These are phyloP conservation scores for cattle (Bos taurus) DNA, from an alignment of 2,113 vertebrate genomes.

Conservation along the genomic window DNA sequence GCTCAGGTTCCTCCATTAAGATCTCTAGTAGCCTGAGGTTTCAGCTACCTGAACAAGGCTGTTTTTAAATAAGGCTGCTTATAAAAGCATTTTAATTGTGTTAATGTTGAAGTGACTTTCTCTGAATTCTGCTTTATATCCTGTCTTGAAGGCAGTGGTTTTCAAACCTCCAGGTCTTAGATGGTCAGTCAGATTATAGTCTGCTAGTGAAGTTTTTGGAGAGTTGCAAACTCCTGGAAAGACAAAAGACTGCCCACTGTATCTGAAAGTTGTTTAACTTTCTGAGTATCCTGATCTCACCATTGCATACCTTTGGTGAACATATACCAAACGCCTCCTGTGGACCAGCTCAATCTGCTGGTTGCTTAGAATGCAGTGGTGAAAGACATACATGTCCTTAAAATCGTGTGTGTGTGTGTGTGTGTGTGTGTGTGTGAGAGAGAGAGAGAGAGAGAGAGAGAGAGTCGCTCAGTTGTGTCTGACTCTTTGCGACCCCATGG, in stretches of 20 bases:
- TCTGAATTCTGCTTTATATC: background rate
- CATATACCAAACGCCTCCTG: background rate
- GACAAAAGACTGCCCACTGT: background rate
- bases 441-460: too few relatives aligned
- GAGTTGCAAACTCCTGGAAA: background rate
- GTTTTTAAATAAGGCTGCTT: background rate
- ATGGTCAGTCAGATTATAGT: background rate
- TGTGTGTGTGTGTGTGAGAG: too few relatives aligned
- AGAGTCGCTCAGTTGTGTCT: background rate
- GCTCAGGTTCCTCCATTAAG: background rate
- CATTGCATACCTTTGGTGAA: background rate
- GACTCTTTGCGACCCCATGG: background rate
- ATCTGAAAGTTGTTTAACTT: background rate
- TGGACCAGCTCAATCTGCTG: background rate
- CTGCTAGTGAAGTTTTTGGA: background rate
- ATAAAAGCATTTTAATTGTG: background rate
- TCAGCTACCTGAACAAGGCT: background rate
- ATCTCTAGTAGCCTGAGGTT: background rate
- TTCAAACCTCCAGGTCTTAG: background rate
- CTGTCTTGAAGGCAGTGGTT: background rate
- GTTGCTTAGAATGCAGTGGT: background rate
- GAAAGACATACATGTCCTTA: background rate
- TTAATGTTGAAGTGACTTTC: background rate
- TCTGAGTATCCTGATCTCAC: background rate
- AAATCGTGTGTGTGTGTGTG: background rate